Conservation (phyloP, 2,888 invertebrate genomes). For the Tineola bisselliella region DNA sequence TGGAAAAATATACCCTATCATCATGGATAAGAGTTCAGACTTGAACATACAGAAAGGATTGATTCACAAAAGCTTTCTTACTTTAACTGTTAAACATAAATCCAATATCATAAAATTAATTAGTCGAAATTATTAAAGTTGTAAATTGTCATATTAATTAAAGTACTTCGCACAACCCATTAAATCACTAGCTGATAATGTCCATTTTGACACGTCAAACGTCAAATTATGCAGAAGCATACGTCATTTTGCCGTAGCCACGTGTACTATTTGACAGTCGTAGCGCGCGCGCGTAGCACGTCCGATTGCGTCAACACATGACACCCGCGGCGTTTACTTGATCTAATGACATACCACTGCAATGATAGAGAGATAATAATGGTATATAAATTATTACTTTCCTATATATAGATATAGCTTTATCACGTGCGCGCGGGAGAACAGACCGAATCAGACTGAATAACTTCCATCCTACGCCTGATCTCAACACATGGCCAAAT, state of each 20-base stretch:
- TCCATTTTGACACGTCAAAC: background rate
- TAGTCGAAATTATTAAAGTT: background rate
- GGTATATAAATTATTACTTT: background rate
- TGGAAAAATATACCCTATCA: background rate
- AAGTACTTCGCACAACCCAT: background rate
- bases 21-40: background rate
- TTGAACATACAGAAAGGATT: background rate
- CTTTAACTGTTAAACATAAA: background rate
- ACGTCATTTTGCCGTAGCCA: constrained; percentile 21
- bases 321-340: background rate
- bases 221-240: constrained; percentile 16
- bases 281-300: constrained; percentile 21
- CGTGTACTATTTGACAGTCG: constrained; percentile 22
- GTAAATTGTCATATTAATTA: background rate
- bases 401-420: background rate
- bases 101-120: background rate
- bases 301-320: background rate
- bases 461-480: constrained; percentile 33
- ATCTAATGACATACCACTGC: background rate
- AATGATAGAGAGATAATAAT: background rate
- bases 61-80: background rate
- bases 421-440: constrained; percentile 42
- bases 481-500: constrained; percentile 4
- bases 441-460: constrained; percentile 51
- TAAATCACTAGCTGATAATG: background rate